A percentile compares a stretch with the other conserved stretches of the same genome.
Evolutionary conservation across 2,113 vertebrate species (phyloP).

Genomic region (Hippocampus mohnikei): DNA sequence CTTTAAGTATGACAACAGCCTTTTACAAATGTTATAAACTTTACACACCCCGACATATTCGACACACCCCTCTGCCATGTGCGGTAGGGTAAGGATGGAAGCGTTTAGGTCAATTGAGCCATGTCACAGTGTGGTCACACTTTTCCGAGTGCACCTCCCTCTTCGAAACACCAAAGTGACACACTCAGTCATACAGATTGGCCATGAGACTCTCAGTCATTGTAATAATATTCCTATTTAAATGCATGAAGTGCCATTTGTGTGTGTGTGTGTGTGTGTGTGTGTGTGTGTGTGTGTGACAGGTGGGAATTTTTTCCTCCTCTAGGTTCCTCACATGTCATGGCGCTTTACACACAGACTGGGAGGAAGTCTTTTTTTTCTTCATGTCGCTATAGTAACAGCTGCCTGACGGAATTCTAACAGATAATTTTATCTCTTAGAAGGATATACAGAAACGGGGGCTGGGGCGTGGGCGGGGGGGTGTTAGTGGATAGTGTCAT

Average conservation of each 20-base stretch:
- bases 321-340: conserved; percentile 38
- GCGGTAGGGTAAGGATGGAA: neutral
- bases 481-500: neutral
- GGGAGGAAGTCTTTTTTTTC: conserved; percentile 4
- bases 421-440: neutral
- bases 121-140: conserved; percentile 52
- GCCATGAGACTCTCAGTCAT: conserved; percentile 70
- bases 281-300: conserved; percentile 37
- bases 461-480: too few relatives aligned
- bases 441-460: neutral
- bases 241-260: conserved; percentile 90
- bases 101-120: conserved; percentile 52
- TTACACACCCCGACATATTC: too few relatives aligned
- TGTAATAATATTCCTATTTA: conserved; percentile 98
- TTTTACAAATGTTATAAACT: too few relatives aligned
- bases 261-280: conserved; percentile 72
- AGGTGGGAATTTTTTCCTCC: conserved; percentile 34
- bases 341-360: conserved; percentile 6
- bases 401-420: conserved; percentile 7
- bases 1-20: too few relatives aligned
- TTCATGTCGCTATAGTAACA: conserved; percentile 11
- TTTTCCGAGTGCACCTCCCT: conserved; percentile 32
- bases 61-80: too few relatives aligned
- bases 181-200: conserved; percentile 19
- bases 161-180: conserved; percentile 25